Base-by-base conservation (phyloP, 2,888 invertebrate genomes). In the Tinea pellionella region DNA sequence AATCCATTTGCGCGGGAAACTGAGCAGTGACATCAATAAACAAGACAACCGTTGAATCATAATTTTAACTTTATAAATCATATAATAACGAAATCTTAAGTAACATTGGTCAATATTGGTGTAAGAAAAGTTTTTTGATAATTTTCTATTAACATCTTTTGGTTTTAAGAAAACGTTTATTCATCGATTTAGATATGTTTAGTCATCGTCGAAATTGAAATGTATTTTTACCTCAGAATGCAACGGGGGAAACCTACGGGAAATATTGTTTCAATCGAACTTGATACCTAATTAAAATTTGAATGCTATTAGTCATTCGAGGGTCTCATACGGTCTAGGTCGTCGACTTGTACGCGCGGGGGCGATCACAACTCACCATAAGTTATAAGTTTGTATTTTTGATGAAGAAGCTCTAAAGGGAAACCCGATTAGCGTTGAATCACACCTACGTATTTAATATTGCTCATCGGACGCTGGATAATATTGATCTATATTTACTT, bases 321-420 rank as follows among this genome's bases (percentile, higher is more conserved):
- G 53, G 12, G 19, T 24, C 12, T 24, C 12, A 24, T 24, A 24
- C 47, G 15, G 41, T 18, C 53, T 53, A 53, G 77, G 76, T 75
- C 76, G 72, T 68, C 74, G 77, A 75, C 75, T 67, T 64, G 15
- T 66, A 65, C 67, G 59, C 61, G 60, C 60, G 65, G 66, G 62
- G 67, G 62, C 63, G 63, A 59, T 53, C 51, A 1, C 8, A 16
- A 7, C 47, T 7, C 51, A 59, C 62, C 61, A 60, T 59, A 65
- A 64, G 64, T 63, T 47, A 60, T 59, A 65, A 64, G 64, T 63
- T 47, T 37, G 9, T 37, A 37, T 12, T 37, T 37, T 37, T n/a
- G 37, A 37, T n/a, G 47, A 47, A 41, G 41, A 41, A 6, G n/a
- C 47, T 47, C 13, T 47, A 47, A 16, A 16, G n/a, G 13, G 13